These are phyloP conservation scores for Chrysolina americana DNA, from an alignment of 2,888 invertebrate genomes.

Conservation along the genomic window DNA sequence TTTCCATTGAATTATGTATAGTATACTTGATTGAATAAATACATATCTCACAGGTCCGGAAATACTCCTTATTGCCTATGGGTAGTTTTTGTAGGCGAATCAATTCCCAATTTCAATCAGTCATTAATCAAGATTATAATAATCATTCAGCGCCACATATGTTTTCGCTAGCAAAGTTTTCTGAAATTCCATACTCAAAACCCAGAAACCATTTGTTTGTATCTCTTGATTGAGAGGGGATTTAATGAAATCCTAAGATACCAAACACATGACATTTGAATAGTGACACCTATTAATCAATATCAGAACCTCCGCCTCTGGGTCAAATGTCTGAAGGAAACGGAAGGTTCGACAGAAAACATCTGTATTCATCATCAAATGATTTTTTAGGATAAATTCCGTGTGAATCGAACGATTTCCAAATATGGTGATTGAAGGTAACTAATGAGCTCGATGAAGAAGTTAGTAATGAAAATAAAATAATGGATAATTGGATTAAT, in stretches of 20 bases:
- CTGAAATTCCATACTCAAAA: neutral
- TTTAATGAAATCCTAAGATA: conserved; percentile 1
- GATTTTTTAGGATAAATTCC: neutral
- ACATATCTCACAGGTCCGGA: too few relatives aligned
- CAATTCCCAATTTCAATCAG: neutral
- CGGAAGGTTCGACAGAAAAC: neutral
- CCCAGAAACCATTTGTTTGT: conserved; percentile 9
- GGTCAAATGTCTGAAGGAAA: neutral
- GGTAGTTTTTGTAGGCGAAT: neutral
- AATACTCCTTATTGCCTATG: neutral
- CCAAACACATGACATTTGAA: conserved; percentile 11
- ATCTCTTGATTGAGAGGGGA: neutral
- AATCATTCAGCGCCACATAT: conserved; percentile 14
- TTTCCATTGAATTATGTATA: too few relatives aligned
- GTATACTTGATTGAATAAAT: too few relatives aligned
- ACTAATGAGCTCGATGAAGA: too few relatives aligned
- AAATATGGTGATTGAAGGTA: neutral
- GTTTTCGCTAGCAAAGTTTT: neutral
- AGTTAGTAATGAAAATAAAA: neutral
- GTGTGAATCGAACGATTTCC: neutral
- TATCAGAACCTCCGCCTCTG: neutral
- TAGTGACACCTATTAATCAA: conserved; percentile 12
- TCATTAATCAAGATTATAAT: conserved; percentile 16
- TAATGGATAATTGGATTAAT: too few relatives aligned
- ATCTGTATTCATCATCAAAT: neutral